phyloP scores from a whole-genome alignment of 2,113 vertebrate genomes.

The Micronycteris hirsuta region DNA sequence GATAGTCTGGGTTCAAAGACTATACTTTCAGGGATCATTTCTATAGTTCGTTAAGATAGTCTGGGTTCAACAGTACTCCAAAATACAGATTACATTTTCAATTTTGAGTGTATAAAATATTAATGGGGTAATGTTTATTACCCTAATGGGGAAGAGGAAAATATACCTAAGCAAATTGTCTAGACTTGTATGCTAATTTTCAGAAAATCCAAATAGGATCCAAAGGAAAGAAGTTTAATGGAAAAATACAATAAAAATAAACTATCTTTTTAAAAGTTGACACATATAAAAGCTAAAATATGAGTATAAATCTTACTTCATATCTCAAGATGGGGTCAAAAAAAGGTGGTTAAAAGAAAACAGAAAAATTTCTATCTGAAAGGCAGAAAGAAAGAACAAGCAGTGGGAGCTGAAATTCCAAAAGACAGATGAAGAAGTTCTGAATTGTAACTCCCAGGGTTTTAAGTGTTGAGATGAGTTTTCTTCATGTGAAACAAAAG shows the following conservation, averaged over 20 bases:
- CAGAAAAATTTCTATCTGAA: background rate
- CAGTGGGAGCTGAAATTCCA: conserved; percentile 47
- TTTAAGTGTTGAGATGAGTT: conserved; percentile 66
- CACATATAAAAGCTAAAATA: background rate
- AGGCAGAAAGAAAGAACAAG: conserved; percentile 38
- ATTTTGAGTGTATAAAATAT: background rate
- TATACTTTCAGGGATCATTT: too few species aligned
- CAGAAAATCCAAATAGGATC: background rate
- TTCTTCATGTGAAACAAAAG: conserved; percentile 68
- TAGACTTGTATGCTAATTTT: conserved; percentile 17
- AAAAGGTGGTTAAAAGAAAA: conserved; percentile 45
- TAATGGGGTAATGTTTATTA: background rate
- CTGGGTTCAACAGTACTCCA: background rate
- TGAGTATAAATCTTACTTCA: background rate
- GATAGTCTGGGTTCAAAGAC: background rate
- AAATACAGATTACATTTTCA: background rate
- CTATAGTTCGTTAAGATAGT: background rate
- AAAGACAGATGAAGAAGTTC: conserved; percentile 59
- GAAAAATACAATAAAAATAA: too few species aligned
- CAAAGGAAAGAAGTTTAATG: background rate
- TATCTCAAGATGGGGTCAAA: conserved; percentile 37
- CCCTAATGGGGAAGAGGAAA: background rate
- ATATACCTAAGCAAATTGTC: background rate
- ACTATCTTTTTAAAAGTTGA: background rate
- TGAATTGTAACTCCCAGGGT: conserved; percentile 57